Evolutionary conservation across 2,797 vertebrate species (phyloP), one percentile per base, ranked within the genome.

Genomic region (Chrosomus eos): DNA sequence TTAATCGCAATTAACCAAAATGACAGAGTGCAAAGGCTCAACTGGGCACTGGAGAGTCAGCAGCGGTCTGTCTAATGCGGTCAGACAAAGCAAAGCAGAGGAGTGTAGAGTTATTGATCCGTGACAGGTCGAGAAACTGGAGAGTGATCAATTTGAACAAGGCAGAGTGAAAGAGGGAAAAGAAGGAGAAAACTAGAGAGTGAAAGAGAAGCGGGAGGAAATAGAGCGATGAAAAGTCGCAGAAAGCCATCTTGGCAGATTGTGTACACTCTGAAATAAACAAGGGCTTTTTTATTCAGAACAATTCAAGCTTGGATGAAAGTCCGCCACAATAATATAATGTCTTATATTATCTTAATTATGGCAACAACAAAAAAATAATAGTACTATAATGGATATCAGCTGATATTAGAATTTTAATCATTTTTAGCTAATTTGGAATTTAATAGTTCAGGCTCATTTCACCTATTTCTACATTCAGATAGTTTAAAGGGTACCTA

Each of bases 21-120:
- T 43, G 68, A 73, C 79, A 53, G 53, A 75, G 64, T 19, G 40
- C 43, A 85, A 55, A 80, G 67, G 40, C 58, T 48, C 31, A 38
- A 75, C 60, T 40, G 58, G 73, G 48, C 43, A 64, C 67, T 62
- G 83, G 60, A 80, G 67, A 79, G 48, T 60, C 38, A 31, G 74
- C 40, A 33, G 75, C 31, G 28, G 43, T 67, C 70, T 38, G 73
- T 70, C 51, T 81, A 81, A 87, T 85, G 82, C 16, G 87, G 83
- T 80, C 83, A 72, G 58, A 81, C 71, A 82, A 84, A 86, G 83
- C 81, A 82, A 86, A 86, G 83, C 51, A 70, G 64, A 84, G 81
- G 85, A 88, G 85, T 85, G 71, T 55, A 55, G 53, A 81, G 76
- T 21, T 87, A 89, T 89, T 58, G 89, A 89, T 88, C 85, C 9